Conservation (phyloP, 2,888 invertebrate species). For the Mythimna pallens region DNA sequence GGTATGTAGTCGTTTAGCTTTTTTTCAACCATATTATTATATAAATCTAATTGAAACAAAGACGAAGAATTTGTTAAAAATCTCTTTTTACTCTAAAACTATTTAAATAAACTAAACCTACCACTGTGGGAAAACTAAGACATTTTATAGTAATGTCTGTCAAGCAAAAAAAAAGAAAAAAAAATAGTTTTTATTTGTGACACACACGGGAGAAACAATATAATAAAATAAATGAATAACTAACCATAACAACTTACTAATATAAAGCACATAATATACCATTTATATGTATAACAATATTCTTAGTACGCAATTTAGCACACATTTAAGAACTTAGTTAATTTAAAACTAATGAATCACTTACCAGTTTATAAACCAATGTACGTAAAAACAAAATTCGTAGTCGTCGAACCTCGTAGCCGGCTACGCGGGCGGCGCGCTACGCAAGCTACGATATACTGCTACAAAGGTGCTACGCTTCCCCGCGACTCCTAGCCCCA, state of each 20-base stretch:
- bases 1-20: too few relatives aligned
- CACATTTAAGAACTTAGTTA: neutral
- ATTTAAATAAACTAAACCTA: too few relatives aligned
- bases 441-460: constrained; percentile 63
- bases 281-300: too few relatives aligned
- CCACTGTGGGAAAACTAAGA: neutral
- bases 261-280: too few relatives aligned
- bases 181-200: too few relatives aligned
- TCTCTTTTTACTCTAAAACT: neutral
- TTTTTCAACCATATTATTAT: too few relatives aligned
- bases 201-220: too few relatives aligned
- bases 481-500: neutral
- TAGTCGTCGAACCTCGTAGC: constrained; percentile 33
- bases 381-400: constrained; percentile 11
- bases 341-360: constrained; percentile 11
- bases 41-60: neutral
- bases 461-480: constrained; percentile 50
- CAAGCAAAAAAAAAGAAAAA: too few relatives aligned
- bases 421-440: constrained; percentile 56
- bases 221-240: too few relatives aligned
- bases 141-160: too few relatives aligned
- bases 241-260: too few relatives aligned
- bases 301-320: neutral
- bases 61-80: neutral
- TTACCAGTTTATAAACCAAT: constrained; percentile 22